Evolutionary conservation across 1,140 invertebrate genomes (phyloP), one percentile per base, ranked within the genome.

Genomic region (Pseudomyrmex dendroicus): DNA sequence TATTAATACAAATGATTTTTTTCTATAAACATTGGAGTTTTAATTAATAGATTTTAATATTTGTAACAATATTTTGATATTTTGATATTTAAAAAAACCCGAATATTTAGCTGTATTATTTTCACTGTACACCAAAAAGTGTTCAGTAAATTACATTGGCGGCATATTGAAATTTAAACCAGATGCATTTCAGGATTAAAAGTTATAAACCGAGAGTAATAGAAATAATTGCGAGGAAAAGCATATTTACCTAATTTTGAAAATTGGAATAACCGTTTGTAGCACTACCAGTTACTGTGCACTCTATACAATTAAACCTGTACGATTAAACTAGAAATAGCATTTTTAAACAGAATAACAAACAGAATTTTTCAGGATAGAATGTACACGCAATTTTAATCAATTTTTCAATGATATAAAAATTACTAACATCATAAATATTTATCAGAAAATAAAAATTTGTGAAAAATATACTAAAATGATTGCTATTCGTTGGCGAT

Each of bases 141-240:
- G 8, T 46, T 52, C 67, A 56, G 9, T 56, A 56, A 67, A 77
- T 22, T 67, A 57, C 35, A 52, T 35, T 35, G 61, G 17, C 17
- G 17, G 50, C 63, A 44, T 68, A 78, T 78, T 56, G 35, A 78
- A 17, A 57, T 57, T 57, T 44, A 78, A 56, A 78, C 17, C n/a
- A 35, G 8, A 0, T 10, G 17, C 25, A 70, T 59, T 70, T 78
- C 52, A 57, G n/a, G 48, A 59, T 78, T 59, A 70, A 57, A 70
- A 59, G 44, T 35, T 35, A 35, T 76, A 78, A 68, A 78, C 46
- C 3, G 10, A 8, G 9, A 78, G 10, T 48, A 80, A 80, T 61
- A 44, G 12, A 72, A 72, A 80, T 70, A 12, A 7, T 46, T 44
- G 64, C 12, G 1, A 70, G 20, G 48, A 10, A 8, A 57, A 54